Conservation (phyloP, 2,888 invertebrate species). For the Sisyra terminalis region DNA sequence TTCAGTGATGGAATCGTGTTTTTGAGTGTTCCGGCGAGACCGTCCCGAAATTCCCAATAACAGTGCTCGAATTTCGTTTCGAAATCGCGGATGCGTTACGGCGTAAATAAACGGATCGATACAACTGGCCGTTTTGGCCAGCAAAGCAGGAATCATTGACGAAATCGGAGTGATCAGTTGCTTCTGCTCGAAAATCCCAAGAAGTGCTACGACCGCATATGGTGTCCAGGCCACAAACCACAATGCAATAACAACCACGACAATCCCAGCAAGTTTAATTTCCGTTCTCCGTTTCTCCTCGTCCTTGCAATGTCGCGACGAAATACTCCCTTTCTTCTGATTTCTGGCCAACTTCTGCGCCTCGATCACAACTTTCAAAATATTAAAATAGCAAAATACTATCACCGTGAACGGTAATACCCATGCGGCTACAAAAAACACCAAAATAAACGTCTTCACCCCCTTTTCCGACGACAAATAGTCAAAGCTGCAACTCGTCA, state of each 20-base stretch:
- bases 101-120: conserved; percentile 69
- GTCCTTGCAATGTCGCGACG: conserved; percentile 38
- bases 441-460: conserved; percentile 51
- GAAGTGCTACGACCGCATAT: conserved; percentile 55
- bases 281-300: conserved; percentile 53
- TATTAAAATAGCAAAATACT: conserved; percentile 53
- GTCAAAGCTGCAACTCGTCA: conserved; percentile 75
- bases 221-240: conserved; percentile 76
- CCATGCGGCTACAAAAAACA: conserved; percentile 63
- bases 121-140: conserved; percentile 68
- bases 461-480: conserved; percentile 49
- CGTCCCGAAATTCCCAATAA: conserved; percentile 19
- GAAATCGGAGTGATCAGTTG: conserved; percentile 46
- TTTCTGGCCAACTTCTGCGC: conserved; percentile 32
- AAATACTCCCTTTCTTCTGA: conserved; percentile 26
- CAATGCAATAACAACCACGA: conserved; percentile 49
- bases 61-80: conserved; percentile 37
- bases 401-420: conserved; percentile 54
- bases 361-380: conserved; percentile 43
- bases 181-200: conserved; percentile 51
- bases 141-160: conserved; percentile 62
- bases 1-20: conserved; percentile 1
- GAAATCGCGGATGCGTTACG: conserved; percentile 61
- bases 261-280: conserved; percentile 48
- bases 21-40: conserved; percentile 11